phyloP scores from a whole-genome alignment of 2,113 vertebrate species.

The Rhizomys pruinosus region DNA sequence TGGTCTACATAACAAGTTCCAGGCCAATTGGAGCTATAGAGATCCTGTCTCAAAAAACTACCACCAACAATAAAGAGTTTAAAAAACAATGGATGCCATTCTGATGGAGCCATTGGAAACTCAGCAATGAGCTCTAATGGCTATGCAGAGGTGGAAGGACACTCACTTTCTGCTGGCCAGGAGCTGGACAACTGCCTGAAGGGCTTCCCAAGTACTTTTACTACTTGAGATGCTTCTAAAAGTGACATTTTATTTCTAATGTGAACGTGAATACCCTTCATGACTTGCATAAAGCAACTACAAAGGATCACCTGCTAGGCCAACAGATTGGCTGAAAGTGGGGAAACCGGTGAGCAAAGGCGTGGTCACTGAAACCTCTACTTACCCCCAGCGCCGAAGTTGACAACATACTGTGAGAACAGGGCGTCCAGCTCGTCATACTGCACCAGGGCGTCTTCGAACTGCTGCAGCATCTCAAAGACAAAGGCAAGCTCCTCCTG shows the following conservation, averaged over 20 bases:
- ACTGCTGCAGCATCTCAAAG: constrained; percentile 99
- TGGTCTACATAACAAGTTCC: too few species aligned
- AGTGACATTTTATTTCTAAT: not conserved
- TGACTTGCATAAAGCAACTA: not conserved
- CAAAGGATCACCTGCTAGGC: fast-evolving
- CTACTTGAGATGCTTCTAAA: not conserved
- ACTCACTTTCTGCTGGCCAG: fast-evolving
- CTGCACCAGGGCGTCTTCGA: constrained; percentile 97
- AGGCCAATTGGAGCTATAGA: too few species aligned
- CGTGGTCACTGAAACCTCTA: fast-evolving
- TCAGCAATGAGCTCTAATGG: not conserved
- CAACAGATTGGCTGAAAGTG: fast-evolving
- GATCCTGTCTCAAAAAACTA: too few species aligned
- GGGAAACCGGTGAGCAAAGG: not conserved
- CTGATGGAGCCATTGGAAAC: not conserved
- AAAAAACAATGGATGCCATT: not conserved
- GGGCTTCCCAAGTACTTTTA: not conserved
- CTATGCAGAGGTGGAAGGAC: not conserved
- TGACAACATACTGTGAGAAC: constrained; percentile 98
- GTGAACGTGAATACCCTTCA: not conserved
- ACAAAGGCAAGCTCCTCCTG: constrained; percentile 99
- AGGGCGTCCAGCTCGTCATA: constrained; percentile 99
- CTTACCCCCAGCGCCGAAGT: constrained; percentile 97
- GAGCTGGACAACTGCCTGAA: not conserved
- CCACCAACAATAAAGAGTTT: too few species aligned